A percentile compares a stretch with the other conserved stretches of the same genome.
These are phyloP conservation scores for Semnornis frantzii DNA, from an alignment of 2,113 vertebrate genomes.

Conservation along the genomic window DNA sequence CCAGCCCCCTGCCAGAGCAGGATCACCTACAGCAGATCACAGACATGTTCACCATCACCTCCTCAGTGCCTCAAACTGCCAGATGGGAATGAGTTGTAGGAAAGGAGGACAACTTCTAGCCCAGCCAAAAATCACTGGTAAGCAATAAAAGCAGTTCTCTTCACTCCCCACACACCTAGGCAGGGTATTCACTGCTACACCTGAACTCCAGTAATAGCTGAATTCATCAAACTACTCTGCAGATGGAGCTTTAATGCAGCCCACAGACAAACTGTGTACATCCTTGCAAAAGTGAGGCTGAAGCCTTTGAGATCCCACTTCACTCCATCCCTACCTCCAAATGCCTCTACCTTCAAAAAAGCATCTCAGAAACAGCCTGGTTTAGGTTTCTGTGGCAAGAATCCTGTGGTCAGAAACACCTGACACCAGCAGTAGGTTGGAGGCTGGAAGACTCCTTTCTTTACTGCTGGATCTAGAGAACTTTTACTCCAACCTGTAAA, in stretches of 20 bases:
- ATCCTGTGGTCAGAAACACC: neutral
- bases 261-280: neutral
- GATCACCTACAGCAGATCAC: too few relatives aligned
- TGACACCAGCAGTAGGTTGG: neutral
- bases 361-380: neutral
- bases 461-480: neutral
- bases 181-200: neutral
- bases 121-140: accelerated
- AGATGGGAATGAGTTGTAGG: neutral
- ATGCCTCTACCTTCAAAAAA: neutral
- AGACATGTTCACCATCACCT: neutral
- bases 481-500: neutral
- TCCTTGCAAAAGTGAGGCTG: neutral
- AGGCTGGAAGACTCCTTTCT: neutral
- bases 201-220: neutral
- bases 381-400: neutral
- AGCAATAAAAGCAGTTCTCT: neutral
- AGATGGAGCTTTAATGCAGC: neutral
- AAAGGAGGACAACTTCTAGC: neutral
- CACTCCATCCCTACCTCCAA: neutral
- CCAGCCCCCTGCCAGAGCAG: too few relatives aligned
- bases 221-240: neutral
- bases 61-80: neutral
- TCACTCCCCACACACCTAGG: neutral
- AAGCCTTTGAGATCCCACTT: neutral